Base-by-base conservation (phyloP, 2,113 vertebrate genomes). In the Callopanchax toddi region DNA sequence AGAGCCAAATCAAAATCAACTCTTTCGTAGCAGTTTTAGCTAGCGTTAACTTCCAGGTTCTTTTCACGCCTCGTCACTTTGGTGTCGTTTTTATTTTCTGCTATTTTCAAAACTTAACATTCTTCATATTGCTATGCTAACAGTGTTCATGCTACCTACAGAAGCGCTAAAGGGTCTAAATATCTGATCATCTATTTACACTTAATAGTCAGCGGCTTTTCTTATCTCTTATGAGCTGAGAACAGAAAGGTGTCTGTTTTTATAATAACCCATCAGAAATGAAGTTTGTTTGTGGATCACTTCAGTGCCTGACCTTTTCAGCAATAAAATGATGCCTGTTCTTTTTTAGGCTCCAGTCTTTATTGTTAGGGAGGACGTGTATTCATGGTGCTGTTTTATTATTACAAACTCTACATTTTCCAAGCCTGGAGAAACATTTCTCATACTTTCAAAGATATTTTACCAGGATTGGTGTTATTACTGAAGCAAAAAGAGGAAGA, bases 361-460 rank as follows among this genome's bases (percentile, higher is more conserved):
- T 20, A 22, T 48, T 46, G 54, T 48, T 65, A 52, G 37, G 46
- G 37, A 62, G 54, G 48, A 72, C 26, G 22, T 26, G 48, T 51
- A 49, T 67, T 45, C 26, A 36, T 43, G 59, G 11, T 57, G 60
- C 57, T 20, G 39, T 67, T 69, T 62, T 75, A 72, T 66, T 54
- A 44, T n/a, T n/a, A n/a, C 62, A 60, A 49, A 23, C 68, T 43
- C 7, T 54, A 16, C 22, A 62, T 67, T 45, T 67, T 16, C 58
- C 32, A 15, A 46, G 36, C 50, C 43, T 12, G 44, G 16, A 16
- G 15, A 60, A 74, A 48, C 42, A 36, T 48, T 74, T 78, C 65
- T 74, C 26, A 59, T 72, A 60, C 29, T 44, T 78, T 75, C 54
- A 76, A 67, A 75, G 71, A 10, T 43, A 23, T 74, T 70, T 66